Evolutionary conservation across 1,140 invertebrate genomes (phyloP), one percentile per base, ranked within the genome.

Genomic region (Ctenoplectra terminalis): DNA sequence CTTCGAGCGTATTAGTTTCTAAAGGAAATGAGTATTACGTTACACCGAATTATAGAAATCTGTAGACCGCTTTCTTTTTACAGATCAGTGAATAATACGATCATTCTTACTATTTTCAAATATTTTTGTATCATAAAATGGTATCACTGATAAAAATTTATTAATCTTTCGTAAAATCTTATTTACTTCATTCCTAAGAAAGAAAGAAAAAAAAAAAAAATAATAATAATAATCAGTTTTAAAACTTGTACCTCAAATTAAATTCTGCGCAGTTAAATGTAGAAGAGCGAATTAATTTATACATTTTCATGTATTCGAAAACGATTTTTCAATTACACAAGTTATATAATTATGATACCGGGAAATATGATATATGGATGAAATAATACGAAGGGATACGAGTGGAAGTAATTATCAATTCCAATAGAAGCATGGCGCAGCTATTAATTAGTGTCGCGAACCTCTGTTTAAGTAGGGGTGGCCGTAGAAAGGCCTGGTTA

Each of bases 321-420:
- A n/a, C n/a, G n/a, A n/a, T n/a, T n/a, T n/a, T n/a, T n/a, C n/a
- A n/a, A n/a, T n/a, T n/a, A n/a, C n/a, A n/a, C n/a, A n/a, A n/a
- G n/a, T n/a, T n/a, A n/a, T n/a, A n/a, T n/a, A n/a, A n/a, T n/a
- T n/a, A n/a, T 3, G 61, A 26, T 26, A n/a, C 5, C 20, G 11
- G 29, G 37, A 20, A 77, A 2, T 2, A 37, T n/a, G 20, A 37
- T 37, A 60, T 20, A 6, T 8, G 8, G 1, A 31, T 13, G n/a
- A 60, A 31, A 26, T 3, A n/a, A 43, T 43, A 20, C 17, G 8
- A 34, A 40, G 37, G 1, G 4, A 5, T 11, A 13, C 4, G 20
- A 15, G 8, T 13, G 9, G 11, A 40, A 15, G 17, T 58, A 66
- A 91, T 91, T 91, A 90, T 83, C 82, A 71, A 91, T 91, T 90